These are phyloP conservation scores for Lagopus leucura DNA, from an alignment of 2,113 vertebrate genomes.

Conservation along the genomic window DNA sequence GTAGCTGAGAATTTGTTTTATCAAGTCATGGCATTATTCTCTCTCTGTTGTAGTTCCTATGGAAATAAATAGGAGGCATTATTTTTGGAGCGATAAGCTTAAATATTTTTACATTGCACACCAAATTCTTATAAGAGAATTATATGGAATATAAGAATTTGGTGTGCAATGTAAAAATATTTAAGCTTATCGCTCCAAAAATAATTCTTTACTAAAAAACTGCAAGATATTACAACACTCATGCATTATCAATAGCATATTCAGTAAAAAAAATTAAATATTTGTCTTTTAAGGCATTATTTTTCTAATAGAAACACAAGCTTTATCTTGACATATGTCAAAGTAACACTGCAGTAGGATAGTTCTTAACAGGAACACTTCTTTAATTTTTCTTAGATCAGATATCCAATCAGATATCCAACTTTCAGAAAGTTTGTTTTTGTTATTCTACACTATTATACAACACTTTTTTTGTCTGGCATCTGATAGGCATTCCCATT, in stretches of 20 bases:
- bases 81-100: not conserved
- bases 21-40: too few species aligned
- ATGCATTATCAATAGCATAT: not conserved
- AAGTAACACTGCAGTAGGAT: conserved; percentile 24
- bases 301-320: not conserved
- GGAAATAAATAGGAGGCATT: too few species aligned
- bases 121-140: not conserved
- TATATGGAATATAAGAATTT: too few species aligned
- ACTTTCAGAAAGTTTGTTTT: not conserved
- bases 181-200: too few species aligned
- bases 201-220: not conserved
- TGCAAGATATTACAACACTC: not conserved
- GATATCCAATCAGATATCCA: not conserved
- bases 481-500: conserved; percentile 42
- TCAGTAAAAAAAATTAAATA: not conserved
- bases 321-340: conserved; percentile 32
- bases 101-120: not conserved
- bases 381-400: conserved; percentile 16
- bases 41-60: too few species aligned
- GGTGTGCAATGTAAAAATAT: too few species aligned
- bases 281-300: conserved; percentile 17
- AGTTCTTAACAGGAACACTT: conserved; percentile 26
- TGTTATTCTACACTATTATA: conserved; percentile 19
- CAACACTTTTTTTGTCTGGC: conserved; percentile 56
- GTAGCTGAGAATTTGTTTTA: too few species aligned